phyloP scores from a whole-genome alignment of 2,888 invertebrate species.

The Morpho achilles region DNA sequence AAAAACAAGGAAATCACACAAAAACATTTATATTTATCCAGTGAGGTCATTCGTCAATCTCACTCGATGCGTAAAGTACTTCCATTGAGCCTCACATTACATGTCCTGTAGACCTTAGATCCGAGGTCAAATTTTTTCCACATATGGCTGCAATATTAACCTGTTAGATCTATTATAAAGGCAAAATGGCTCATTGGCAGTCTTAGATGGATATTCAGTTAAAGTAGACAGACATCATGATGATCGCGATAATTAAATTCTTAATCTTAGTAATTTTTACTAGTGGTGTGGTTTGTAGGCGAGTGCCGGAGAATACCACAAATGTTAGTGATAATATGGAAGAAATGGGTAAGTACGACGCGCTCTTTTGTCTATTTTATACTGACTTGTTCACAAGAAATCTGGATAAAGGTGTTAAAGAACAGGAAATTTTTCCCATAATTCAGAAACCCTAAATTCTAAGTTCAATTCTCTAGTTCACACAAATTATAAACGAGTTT shows the following conservation, averaged over 20 bases:
- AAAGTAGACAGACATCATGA: constrained; percentile 38
- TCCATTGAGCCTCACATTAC: constrained; percentile 19
- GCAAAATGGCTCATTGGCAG: constrained; percentile 39
- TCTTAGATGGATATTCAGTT: constrained; percentile 45
- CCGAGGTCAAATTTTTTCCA: constrained; percentile 44
- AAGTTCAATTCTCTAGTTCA: too few relatives aligned
- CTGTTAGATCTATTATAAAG: constrained; percentile 56
- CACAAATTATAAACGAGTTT: too few relatives aligned
- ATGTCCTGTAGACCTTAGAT: constrained; percentile 37
- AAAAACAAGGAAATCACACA: background rate
- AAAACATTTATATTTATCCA: background rate
- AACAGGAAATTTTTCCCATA: too few relatives aligned
- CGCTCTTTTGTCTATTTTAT: too few relatives aligned
- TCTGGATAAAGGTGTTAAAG: too few relatives aligned
- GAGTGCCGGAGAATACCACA: constrained; percentile 39
- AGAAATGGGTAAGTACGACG: constrained; percentile 32
- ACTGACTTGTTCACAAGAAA: too few relatives aligned
- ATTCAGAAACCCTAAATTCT: too few relatives aligned
- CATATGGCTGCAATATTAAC: constrained; percentile 46
- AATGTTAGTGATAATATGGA: constrained; percentile 33
- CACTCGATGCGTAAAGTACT: constrained; percentile 9
- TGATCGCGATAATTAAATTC: constrained; percentile 37
- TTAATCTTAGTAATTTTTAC: constrained; percentile 39
- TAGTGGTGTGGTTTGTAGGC: constrained; percentile 37
- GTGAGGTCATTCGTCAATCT: constrained; percentile 7